phyloP scores from a whole-genome alignment of 2,113 vertebrate genomes.

The Hydrochoerus hydrochaeris region DNA sequence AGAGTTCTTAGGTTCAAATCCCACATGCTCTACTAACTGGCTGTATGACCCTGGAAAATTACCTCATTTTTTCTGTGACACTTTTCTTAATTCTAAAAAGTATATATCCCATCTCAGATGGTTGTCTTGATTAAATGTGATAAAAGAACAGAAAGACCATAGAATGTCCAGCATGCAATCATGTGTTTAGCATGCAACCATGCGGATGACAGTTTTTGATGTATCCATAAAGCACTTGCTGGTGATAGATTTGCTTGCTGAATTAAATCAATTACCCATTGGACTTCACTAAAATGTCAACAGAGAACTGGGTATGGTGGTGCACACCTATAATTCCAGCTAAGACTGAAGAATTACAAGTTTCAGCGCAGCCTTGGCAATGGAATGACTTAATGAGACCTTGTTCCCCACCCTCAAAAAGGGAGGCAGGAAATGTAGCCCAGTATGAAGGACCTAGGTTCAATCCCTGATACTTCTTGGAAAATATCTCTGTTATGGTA shows the following conservation, averaged over 20 bases:
- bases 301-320: not conserved
- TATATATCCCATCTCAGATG: not conserved
- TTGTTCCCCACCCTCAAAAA: not conserved
- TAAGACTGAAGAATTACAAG: not conserved
- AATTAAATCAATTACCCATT: not conserved
- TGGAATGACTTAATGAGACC: not conserved
- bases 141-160: not conserved
- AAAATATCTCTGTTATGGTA: not conserved
- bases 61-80: not conserved
- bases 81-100: not conserved
- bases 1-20: not conserved
- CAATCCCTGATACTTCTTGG: not conserved
- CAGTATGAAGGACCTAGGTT: not conserved
- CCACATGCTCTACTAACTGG: not conserved
- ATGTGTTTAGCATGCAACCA: accelerated
- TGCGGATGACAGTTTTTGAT: not conserved
- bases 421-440: not conserved
- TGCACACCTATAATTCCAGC: not conserved
- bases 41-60: not conserved
- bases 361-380: not conserved
- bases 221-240: not conserved
- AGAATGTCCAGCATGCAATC: no score
- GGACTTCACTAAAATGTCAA: not conserved
- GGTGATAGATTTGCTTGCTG: not conserved
- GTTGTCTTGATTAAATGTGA: not conserved